A percentile compares a stretch with the other conserved stretches of the same genome.
Evolutionary conservation across 2,797 vertebrate genomes (phyloP).

Genomic region (Darevskia mixta): DNA sequence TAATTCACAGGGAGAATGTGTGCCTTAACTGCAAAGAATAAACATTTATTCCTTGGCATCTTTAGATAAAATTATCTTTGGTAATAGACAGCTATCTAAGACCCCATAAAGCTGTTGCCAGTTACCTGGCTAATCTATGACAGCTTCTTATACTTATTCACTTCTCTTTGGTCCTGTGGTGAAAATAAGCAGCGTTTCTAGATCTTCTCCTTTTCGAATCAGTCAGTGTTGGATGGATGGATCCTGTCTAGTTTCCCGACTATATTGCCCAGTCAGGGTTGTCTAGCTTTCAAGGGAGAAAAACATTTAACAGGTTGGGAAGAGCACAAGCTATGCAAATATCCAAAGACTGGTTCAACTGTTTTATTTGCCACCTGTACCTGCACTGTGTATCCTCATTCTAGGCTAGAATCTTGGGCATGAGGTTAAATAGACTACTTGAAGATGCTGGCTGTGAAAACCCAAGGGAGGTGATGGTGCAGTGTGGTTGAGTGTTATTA

Average conservation of each 20-base stretch:
- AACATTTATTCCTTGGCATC: not conserved
- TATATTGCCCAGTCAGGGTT: not conserved
- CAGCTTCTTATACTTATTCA: not conserved
- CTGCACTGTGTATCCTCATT: not conserved
- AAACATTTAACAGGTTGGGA: not conserved
- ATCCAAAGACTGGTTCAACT: not conserved
- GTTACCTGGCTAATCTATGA: not conserved
- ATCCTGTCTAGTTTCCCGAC: not conserved
- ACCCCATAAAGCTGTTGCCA: not conserved
- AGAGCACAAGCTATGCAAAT: not conserved
- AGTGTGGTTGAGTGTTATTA: conserved; percentile 3
- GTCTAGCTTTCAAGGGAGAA: not conserved
- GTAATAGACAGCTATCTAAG: not conserved
- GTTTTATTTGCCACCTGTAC: not conserved
- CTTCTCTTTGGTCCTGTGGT: not conserved
- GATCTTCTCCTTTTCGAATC: not conserved
- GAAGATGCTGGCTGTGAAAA: not conserved
- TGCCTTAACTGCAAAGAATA: not conserved
- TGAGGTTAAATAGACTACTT: no score
- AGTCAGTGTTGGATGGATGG: not conserved
- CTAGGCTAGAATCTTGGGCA: not conserved
- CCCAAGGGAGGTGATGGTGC: not conserved
- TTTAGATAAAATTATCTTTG: not conserved
- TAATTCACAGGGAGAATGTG: not conserved
- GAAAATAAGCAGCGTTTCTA: not conserved